phyloP scores from a whole-genome alignment of 2,888 invertebrate species.

The Lacanobia wlatinum region DNA sequence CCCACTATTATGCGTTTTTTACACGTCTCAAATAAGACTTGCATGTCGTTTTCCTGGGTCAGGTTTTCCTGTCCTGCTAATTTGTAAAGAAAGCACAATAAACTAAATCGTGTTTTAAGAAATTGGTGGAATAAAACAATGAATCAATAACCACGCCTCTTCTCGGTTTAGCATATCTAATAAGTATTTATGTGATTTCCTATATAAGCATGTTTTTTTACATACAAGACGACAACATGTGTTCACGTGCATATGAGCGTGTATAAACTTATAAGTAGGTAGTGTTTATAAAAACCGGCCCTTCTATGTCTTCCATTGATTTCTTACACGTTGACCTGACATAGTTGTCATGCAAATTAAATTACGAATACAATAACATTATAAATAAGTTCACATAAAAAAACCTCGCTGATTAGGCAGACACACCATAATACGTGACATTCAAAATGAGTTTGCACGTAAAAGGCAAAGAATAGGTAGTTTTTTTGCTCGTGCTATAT shows the following conservation, averaged over 20 bases:
- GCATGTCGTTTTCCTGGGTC: no score
- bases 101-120: neutral
- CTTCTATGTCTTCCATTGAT: constrained; percentile 30
- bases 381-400: constrained; percentile 7
- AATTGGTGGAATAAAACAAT: neutral
- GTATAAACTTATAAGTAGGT: constrained; percentile 26
- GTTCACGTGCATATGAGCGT: constrained; percentile 18
- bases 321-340: neutral
- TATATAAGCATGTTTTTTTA: neutral
- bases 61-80: neutral
- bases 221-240: constrained; percentile 20
- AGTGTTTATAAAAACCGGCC: constrained; percentile 15
- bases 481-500: constrained; percentile 26
- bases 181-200: neutral
- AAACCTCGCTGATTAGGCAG: constrained; percentile 20
- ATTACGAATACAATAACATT: constrained; percentile 1
- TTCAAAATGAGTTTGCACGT: constrained; percentile 26
- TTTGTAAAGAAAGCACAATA: neutral
- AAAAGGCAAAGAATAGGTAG: constrained; percentile 31
- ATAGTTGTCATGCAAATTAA: neutral
- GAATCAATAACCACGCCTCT: neutral
- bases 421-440: constrained; percentile 29
- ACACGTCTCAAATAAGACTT: neutral
- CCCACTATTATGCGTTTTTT: neutral
- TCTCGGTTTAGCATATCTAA: constrained; percentile 9